phyloP scores from a whole-genome alignment of 2,113 vertebrate genomes.

The Arenaria interpres region DNA sequence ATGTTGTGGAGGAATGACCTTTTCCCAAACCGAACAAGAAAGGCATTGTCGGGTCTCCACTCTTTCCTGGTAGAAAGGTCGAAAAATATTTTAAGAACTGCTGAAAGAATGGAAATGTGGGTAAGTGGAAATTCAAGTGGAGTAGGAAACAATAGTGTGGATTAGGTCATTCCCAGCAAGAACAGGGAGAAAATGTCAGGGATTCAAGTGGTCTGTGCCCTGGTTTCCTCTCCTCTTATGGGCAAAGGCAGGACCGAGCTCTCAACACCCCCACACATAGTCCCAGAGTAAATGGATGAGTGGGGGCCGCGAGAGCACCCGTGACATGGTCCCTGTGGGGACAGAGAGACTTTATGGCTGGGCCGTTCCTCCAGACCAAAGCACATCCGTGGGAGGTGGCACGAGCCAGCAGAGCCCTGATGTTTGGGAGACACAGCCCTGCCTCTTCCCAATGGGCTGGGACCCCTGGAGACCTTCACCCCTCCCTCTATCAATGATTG shows the following conservation, averaged over 20 bases:
- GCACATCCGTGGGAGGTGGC: not conserved
- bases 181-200: not conserved
- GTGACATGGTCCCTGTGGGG: fast-evolving
- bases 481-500: not conserved
- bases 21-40: not conserved
- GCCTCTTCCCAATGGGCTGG: not conserved
- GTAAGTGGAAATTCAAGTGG: constrained; percentile 17
- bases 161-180: constrained; percentile 36
- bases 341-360: not conserved
- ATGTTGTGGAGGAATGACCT: not conserved
- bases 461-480: not conserved
- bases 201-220: not conserved
- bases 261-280: not conserved
- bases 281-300: not conserved
- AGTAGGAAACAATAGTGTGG: constrained; percentile 18
- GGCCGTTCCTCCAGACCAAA: not conserved
- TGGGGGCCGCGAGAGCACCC: not conserved
- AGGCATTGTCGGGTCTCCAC: not conserved
- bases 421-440: not conserved
- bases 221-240: not conserved
- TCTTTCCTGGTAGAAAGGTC: constrained; percentile 13
- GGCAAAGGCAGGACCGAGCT: not conserved
- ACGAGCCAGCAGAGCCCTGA: not conserved
- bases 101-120: constrained; percentile 7
- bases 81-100: constrained; percentile 2